These are phyloP conservation scores for Metaphire vulgaris DNA, from an alignment of 1,140 invertebrate species.

Conservation along the genomic window DNA sequence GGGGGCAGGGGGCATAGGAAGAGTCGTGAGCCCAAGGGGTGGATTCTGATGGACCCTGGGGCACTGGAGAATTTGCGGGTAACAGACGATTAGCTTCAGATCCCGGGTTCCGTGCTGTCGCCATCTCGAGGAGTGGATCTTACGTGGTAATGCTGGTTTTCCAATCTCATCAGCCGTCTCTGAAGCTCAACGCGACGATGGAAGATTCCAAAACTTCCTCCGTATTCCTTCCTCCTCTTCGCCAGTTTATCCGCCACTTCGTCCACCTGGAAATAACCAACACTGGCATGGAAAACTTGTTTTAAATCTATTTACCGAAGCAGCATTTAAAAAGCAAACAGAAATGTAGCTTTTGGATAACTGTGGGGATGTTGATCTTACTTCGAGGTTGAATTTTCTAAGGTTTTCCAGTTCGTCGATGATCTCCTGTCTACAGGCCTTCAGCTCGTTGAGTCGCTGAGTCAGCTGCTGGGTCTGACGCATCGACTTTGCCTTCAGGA, in stretches of 20 bases:
- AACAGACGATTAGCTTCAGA: too few species aligned
- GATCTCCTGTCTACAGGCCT: neutral
- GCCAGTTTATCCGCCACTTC: neutral
- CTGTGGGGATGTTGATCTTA: too few species aligned
- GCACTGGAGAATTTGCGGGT: too few species aligned
- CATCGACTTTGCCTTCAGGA: neutral
- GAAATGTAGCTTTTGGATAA: too few species aligned
- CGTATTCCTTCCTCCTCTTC: neutral
- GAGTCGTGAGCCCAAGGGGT: too few species aligned
- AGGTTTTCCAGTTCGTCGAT: neutral
- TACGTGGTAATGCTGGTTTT: neutral
- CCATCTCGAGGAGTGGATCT: too few species aligned
- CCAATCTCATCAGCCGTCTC: neutral
- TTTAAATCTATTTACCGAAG: too few species aligned
- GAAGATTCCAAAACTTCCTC: neutral
- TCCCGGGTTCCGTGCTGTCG: too few species aligned
- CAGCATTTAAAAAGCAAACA: too few species aligned
- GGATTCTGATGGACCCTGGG: too few species aligned
- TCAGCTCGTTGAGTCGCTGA: neutral
- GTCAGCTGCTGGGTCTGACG: neutral
- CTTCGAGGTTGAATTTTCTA: neutral
- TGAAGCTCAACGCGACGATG: neutral
- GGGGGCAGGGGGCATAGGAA: too few species aligned
- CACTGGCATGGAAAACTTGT: too few species aligned
- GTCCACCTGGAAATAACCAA: conserved; percentile 1